A percentile compares a stretch with the other conserved stretches of the same genome.
Conservation (phyloP, 2,113 vertebrate species). For the Smithornis capensis region DNA sequence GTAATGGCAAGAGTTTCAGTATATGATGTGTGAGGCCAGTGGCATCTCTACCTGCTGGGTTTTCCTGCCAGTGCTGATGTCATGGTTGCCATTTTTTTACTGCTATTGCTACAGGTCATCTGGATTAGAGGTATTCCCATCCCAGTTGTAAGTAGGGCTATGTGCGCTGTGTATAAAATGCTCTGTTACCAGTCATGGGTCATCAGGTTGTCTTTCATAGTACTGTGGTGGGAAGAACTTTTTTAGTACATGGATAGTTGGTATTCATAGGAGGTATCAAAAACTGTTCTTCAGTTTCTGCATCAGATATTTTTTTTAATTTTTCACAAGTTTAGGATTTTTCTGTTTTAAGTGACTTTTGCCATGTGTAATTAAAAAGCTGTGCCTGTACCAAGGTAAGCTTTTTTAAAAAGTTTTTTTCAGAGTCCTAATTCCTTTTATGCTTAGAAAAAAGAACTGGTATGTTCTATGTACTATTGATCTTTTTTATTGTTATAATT, state of each 20-base stretch:
- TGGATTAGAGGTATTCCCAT: background rate
- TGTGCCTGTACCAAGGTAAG: background rate
- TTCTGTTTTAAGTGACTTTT: background rate
- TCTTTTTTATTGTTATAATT: background rate
- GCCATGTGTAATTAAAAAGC: background rate
- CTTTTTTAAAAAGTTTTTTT: background rate
- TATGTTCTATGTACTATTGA: background rate
- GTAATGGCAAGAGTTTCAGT: background rate
- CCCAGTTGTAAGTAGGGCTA: accelerated
- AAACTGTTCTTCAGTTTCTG: background rate
- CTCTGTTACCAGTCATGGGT: background rate
- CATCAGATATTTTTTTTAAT: background rate
- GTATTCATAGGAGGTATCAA: background rate
- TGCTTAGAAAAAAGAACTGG: background rate
- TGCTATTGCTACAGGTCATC: background rate
- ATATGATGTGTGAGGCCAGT: background rate
- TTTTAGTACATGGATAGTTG: background rate
- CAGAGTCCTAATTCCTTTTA: background rate
- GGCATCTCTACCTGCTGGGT: background rate
- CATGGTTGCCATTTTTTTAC: background rate
- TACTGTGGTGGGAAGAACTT: background rate
- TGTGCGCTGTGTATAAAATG: background rate
- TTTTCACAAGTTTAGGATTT: background rate
- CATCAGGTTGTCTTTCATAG: background rate
- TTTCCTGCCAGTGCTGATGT: background rate